Evolutionary conservation across 2,888 invertebrate genomes (phyloP).

Genomic region (Conomelus anceps): DNA sequence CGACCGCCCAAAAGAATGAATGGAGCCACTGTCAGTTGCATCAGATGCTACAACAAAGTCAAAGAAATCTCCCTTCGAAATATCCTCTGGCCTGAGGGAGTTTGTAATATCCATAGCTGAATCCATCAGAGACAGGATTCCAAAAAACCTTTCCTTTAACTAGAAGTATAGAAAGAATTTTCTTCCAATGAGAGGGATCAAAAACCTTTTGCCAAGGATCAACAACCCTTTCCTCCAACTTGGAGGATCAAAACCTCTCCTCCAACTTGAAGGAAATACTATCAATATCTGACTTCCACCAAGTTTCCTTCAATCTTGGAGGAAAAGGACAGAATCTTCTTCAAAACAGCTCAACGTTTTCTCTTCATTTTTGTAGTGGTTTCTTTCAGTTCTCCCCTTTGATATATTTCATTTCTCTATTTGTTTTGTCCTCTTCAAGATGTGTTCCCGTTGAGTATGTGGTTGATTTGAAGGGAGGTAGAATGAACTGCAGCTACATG

Average conservation of each 20-base stretch:
- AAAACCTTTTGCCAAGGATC: not conserved
- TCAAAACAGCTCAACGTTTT: not conserved
- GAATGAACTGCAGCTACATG: too few relatives aligned
- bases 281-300: too few relatives aligned
- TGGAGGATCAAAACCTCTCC: too few relatives aligned
- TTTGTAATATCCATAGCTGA: constrained; percentile 75
- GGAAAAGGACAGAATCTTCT: not conserved
- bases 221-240: not conserved
- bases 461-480: not conserved
- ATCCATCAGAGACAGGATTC: not conserved
- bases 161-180: not conserved
- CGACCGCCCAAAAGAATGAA: constrained; percentile 56
- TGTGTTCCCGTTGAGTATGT: not conserved
- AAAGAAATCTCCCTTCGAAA: constrained; percentile 76
- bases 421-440: not conserved
- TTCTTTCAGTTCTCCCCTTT: not conserved
- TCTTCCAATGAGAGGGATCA: not conserved
- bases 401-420: not conserved
- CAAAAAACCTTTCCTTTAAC: not conserved
- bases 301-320: not conserved
- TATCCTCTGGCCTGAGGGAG: constrained; percentile 68
- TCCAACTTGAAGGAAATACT: too few relatives aligned
- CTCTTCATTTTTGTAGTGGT: not conserved
- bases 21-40: constrained; percentile 57
- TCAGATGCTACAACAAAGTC: constrained; percentile 80